These are phyloP conservation scores for Lepidochrysops patricia DNA, from an alignment of 2,888 invertebrate genomes.

Conservation along the genomic window DNA sequence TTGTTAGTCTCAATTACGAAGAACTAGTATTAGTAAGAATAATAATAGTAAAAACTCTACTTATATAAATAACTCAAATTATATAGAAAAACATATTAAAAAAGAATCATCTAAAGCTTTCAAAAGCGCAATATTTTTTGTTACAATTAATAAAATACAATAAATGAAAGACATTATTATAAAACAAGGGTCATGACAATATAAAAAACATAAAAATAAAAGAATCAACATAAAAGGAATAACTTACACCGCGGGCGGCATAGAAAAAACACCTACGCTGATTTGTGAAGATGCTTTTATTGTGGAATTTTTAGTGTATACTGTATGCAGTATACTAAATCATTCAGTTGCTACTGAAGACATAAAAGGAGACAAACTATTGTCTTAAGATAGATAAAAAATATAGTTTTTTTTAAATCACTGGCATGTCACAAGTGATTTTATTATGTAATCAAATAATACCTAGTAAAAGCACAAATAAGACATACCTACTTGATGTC, in stretches of 20 bases:
- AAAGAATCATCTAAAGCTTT: no score
- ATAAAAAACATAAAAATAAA: not conserved
- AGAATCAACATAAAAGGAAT: not conserved
- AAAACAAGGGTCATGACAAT: not conserved
- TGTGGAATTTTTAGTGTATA: not conserved
- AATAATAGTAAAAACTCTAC: no score
- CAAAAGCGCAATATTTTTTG: not conserved
- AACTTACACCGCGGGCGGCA: not conserved
- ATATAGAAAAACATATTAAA: no score
- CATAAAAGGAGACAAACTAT: not conserved
- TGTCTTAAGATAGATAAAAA: not conserved
- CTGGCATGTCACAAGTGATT: no score
- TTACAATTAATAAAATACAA: not conserved
- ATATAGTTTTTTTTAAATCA: no score
- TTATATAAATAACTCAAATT: no score
- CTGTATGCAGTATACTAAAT: no score
- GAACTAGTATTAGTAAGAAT: no score
- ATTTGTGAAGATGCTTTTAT: constrained; percentile 5
- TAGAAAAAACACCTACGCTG: constrained; percentile 3
- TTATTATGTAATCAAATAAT: no score
- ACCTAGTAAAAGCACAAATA: no score
- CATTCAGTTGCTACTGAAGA: not conserved
- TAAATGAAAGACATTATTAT: not conserved
- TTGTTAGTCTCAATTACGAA: no score
- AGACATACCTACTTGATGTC: no score